Evolutionary conservation across 1,140 invertebrate genomes (phyloP).

Genomic region (Alviniconcha marisindica): DNA sequence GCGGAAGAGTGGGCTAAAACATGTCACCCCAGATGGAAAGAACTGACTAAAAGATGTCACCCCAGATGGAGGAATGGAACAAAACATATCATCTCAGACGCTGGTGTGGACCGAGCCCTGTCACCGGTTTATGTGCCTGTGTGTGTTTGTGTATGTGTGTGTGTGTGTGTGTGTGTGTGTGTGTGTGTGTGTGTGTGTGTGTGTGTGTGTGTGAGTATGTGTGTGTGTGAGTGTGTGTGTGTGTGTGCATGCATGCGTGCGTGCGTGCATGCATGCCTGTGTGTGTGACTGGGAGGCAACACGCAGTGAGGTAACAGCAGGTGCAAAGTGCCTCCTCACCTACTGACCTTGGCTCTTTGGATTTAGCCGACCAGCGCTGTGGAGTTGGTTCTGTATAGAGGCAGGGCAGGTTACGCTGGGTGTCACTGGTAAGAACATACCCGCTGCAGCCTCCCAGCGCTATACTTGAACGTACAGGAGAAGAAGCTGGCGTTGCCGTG

Average conservation of each 20-base stretch:
- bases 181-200: background rate
- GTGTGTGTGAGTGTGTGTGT: no score
- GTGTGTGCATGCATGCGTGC: no score
- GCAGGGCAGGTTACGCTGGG: no score
- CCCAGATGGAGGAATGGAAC: background rate
- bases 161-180: background rate
- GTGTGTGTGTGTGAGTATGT: background rate
- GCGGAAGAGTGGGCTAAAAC: background rate
- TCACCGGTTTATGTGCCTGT: background rate
- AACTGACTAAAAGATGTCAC: background rate
- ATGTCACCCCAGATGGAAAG: background rate
- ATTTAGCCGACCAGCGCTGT: no score
- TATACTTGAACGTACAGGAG: no score
- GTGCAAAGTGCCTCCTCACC: no score
- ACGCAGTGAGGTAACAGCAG: no score
- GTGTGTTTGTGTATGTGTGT: background rate
- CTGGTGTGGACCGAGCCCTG: background rate
- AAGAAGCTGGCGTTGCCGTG: no score
- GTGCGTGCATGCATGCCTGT: background rate
- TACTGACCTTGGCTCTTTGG: no score
- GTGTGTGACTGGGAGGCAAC: background rate
- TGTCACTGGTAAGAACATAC: no score
- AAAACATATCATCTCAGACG: background rate
- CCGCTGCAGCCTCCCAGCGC: no score
- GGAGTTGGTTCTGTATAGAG: no score